Percentiles rank a stretch among this genome's conserved stretches.
These are phyloP conservation scores for Odocoileus hemionus DNA, from an alignment of 2,113 vertebrate species.

Conservation along the genomic window DNA sequence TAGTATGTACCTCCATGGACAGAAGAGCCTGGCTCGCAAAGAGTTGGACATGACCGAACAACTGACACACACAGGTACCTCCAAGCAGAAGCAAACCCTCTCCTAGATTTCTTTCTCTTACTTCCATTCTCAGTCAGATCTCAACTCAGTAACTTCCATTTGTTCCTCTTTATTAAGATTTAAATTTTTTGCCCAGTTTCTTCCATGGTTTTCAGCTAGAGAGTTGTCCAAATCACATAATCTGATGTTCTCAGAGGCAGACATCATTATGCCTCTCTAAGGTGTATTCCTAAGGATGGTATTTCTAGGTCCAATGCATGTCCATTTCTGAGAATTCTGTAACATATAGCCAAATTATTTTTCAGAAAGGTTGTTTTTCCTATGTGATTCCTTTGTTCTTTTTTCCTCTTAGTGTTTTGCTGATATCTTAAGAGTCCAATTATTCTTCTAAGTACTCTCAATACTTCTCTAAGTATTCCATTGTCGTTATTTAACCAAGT, in stretches of 20 bases:
- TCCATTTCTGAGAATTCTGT: neutral
- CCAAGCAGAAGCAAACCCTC: neutral
- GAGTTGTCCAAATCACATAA: neutral
- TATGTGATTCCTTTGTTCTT: neutral
- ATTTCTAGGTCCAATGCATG: neutral
- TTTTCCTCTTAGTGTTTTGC: neutral
- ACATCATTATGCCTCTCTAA: neutral
- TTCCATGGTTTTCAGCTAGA: neutral
- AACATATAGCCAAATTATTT: neutral
- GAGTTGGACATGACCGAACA: neutral
- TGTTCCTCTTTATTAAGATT: neutral
- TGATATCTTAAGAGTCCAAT: neutral
- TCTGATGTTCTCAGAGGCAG: neutral
- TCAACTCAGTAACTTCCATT: neutral
- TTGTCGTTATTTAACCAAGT: neutral
- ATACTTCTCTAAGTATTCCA: neutral
- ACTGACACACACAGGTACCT: accelerated
- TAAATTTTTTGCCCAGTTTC: neutral
- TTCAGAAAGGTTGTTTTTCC: neutral
- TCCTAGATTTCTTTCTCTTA: neutral
- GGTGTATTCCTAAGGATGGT: neutral
- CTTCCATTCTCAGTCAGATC: neutral
- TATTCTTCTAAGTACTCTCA: neutral
- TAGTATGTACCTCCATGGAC: neutral
- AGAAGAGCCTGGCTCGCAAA: neutral